Evolutionary conservation across 2,113 vertebrate genomes (phyloP).

Genomic region (Montifringilla adamsi): DNA sequence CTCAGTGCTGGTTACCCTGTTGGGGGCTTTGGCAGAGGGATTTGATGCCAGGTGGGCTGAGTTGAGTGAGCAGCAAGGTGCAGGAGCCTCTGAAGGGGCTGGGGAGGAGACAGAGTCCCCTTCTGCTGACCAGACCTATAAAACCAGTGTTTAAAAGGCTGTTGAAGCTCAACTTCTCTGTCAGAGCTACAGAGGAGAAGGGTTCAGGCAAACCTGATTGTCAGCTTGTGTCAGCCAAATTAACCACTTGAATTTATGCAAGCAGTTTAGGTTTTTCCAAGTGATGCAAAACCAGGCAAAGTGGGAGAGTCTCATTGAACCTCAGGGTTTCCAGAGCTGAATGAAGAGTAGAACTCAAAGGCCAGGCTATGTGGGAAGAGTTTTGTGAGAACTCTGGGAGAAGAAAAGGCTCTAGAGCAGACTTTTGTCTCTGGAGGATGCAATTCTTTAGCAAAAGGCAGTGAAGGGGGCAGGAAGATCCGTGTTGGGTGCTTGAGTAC

Average conservation of each 20-base stretch:
- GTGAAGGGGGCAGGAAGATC: neutral
- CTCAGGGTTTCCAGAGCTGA: neutral
- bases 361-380: neutral
- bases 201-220: neutral
- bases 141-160: neutral
- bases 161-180: neutral
- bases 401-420: neutral
- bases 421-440: neutral
- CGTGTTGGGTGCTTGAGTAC: fast-evolving
- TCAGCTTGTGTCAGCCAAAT: neutral
- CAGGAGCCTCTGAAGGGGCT: neutral
- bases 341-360: neutral
- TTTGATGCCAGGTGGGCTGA: neutral
- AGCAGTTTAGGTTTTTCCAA: neutral
- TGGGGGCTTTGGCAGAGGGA: neutral
- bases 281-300: neutral
- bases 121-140: neutral
- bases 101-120: neutral
- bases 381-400: neutral
- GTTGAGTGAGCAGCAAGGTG: neutral
- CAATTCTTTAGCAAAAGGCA: neutral
- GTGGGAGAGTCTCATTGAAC: neutral
- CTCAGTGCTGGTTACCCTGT: neutral
- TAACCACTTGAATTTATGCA: neutral
- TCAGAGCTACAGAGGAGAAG: neutral